These are phyloP conservation scores for Pontoporia blainvillei DNA, from an alignment of 2,113 vertebrate genomes.

Conservation along the genomic window DNA sequence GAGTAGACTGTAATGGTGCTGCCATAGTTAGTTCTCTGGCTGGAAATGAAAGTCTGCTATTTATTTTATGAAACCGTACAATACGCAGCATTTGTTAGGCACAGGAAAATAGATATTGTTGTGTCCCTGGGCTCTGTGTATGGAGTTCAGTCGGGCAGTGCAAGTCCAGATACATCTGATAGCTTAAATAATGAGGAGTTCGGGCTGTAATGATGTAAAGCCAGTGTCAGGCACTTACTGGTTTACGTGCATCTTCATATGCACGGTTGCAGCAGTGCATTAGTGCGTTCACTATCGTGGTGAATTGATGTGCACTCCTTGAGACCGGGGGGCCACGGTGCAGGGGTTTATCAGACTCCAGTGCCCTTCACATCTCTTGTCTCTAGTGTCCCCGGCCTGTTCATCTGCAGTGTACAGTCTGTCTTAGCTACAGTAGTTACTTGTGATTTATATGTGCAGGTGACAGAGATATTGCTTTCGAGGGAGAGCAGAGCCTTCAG, in stretches of 20 bases:
- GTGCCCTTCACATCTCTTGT: fast-evolving
- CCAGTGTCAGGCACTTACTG: fast-evolving
- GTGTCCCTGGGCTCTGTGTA: background rate
- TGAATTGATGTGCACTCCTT: background rate
- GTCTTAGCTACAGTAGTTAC: background rate
- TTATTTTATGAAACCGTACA: background rate
- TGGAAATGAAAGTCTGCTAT: background rate
- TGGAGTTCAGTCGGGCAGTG: background rate
- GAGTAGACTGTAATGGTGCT: background rate
- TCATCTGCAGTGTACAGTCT: background rate
- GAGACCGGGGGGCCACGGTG: fast-evolving
- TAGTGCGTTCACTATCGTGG: background rate
- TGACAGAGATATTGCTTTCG: background rate
- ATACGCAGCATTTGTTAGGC: background rate
- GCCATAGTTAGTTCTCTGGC: background rate
- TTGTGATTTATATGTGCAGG: background rate
- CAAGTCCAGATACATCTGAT: background rate
- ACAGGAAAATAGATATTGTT: background rate
- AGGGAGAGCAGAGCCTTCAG: background rate
- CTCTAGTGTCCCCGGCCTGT: background rate
- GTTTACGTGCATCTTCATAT: background rate
- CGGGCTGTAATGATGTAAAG: background rate
- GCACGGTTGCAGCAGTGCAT: background rate
- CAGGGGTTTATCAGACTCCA: background rate
- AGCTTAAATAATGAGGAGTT: background rate